Evolutionary conservation across 2,888 invertebrate genomes (phyloP).

Genomic region (Anagyrus pseudococci): DNA sequence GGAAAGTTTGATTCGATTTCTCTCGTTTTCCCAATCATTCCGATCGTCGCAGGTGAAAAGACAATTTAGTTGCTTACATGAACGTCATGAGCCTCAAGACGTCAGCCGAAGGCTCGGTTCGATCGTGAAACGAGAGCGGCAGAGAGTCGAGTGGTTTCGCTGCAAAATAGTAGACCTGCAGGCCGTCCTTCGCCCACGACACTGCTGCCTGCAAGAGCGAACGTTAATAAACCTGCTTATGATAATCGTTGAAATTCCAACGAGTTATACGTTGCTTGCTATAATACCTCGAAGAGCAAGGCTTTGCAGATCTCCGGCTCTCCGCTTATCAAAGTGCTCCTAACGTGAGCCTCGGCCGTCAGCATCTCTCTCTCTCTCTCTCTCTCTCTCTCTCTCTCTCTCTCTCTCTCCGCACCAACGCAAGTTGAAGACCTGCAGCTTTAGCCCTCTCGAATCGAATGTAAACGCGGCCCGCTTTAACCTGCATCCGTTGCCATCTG

Average conservation of each 20-base stretch:
- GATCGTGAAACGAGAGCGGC: conserved; percentile 53
- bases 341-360: conserved; percentile 32
- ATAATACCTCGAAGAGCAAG: conserved; percentile 57
- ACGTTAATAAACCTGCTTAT: too few species aligned
- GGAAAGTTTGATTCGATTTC: too few species aligned
- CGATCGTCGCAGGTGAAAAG: too few species aligned
- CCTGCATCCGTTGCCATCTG: conserved; percentile 21
- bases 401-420: too few species aligned
- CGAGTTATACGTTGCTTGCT: conserved; percentile 19
- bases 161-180: conserved; percentile 51
- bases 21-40: too few species aligned
- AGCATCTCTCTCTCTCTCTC: too few species aligned
- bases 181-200: conserved; percentile 55
- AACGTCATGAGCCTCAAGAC: conserved; percentile 54
- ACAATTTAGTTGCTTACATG: too few species aligned
- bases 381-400: too few species aligned
- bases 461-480: neutral
- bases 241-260: too few species aligned
- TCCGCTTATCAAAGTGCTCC: conserved; percentile 48
- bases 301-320: conserved; percentile 45
- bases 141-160: conserved; percentile 47
- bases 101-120: conserved; percentile 46
- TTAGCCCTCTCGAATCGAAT: too few species aligned
- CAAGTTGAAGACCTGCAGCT: too few species aligned
- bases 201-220: conserved; percentile 50